A percentile compares a stretch with the other conserved stretches of the same genome.
phyloP scores from a whole-genome alignment of 2,797 vertebrate species.

The Sebastes matsubarae region DNA sequence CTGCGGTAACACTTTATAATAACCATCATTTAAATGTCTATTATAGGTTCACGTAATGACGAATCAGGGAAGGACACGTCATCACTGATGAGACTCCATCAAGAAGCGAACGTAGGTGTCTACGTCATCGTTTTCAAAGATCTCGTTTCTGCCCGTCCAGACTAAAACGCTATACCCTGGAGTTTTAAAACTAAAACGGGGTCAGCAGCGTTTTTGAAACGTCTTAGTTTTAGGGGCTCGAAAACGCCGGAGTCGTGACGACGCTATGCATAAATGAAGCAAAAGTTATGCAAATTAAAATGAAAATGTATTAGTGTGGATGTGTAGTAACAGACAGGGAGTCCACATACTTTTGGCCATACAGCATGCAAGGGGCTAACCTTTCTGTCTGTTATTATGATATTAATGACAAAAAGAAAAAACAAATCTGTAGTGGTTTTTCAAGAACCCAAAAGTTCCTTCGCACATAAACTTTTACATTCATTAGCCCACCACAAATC shows the following conservation, averaged over 20 bases:
- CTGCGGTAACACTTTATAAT: background rate
- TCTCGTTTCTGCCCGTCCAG: background rate
- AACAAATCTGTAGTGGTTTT: background rate
- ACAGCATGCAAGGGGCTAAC: background rate
- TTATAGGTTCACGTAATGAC: background rate
- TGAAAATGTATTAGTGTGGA: too few relatives aligned
- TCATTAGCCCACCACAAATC: slow-evolving; percentile 39
- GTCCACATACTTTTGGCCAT: background rate
- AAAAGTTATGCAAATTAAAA: too few relatives aligned
- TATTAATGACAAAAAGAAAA: background rate
- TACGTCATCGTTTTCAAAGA: background rate
- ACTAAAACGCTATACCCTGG: background rate
- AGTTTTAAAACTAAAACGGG: background rate
- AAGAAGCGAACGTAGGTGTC: background rate
- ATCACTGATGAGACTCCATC: background rate
- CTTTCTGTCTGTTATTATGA: background rate
- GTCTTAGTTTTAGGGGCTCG: too few relatives aligned
- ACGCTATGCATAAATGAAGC: too few relatives aligned
- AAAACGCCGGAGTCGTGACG: too few relatives aligned
- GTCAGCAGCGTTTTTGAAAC: background rate
- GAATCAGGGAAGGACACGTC: background rate
- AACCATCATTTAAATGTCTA: background rate
- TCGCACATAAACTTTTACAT: slow-evolving; percentile 7
- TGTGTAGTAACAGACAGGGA: background rate
- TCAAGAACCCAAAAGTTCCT: background rate